Conservation (phyloP, 2,797 vertebrate species). For the Gymnothorax javanicus region DNA sequence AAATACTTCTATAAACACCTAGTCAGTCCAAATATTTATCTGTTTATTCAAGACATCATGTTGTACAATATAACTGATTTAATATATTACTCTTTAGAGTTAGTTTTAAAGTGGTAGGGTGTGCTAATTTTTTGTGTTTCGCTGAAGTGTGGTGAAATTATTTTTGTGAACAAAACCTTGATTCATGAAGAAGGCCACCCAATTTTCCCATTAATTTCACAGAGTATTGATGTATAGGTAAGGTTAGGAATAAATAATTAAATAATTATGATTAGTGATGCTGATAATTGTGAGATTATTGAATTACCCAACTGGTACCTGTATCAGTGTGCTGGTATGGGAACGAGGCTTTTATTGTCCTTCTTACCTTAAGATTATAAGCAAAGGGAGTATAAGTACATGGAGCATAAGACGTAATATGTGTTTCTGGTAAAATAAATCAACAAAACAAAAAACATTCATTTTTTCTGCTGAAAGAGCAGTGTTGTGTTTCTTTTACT, state of each 20-base stretch:
- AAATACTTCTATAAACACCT: slow-evolving; percentile 78
- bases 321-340: slow-evolving; percentile 85
- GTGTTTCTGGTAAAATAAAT: slow-evolving; percentile 7
- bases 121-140: slow-evolving; percentile 82
- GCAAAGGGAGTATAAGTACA: slow-evolving; percentile 44
- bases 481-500: slow-evolving; percentile 28
- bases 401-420: slow-evolving; percentile 43
- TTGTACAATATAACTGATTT: slow-evolving; percentile 84
- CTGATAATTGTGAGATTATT: slow-evolving; percentile 32
- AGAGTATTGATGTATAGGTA: slow-evolving; percentile 71
- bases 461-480: slow-evolving; percentile 27
- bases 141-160: slow-evolving; percentile 84
- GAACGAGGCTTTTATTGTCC: slow-evolving; percentile 73
- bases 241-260: slow-evolving; percentile 35
- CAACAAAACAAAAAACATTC: slow-evolving; percentile 26
- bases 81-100: slow-evolving; percentile 84
- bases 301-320: slow-evolving; percentile 77
- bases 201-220: slow-evolving; percentile 80
- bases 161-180: slow-evolving; percentile 81
- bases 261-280: slow-evolving; percentile 45
- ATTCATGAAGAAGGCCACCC: slow-evolving; percentile 80
- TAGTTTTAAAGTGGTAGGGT: slow-evolving; percentile 82
- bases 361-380: slow-evolving; percentile 55
- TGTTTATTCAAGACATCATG: slow-evolving; percentile 84
- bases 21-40: slow-evolving; percentile 81